Conservation (phyloP, 2,888 invertebrate genomes). For the Andrena hattorfiana region DNA sequence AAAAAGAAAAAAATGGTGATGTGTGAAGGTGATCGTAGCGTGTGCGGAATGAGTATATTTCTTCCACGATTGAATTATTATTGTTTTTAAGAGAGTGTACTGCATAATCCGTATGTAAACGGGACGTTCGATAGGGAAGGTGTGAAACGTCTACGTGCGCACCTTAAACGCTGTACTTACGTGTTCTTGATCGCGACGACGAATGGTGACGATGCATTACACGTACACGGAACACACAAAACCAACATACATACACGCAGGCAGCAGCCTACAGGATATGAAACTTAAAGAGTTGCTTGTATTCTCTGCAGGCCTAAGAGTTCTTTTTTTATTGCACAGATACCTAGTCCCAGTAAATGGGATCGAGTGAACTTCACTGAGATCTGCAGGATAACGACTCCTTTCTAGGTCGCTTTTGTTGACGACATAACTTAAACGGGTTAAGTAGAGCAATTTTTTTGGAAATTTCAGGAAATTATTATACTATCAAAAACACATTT, state of each 20-base stretch:
- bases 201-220: slow-evolving; percentile 38
- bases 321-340: slow-evolving; percentile 33
- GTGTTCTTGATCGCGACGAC: slow-evolving; percentile 48
- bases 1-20: background rate
- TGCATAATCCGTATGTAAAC: background rate
- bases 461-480: background rate
- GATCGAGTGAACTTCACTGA: slow-evolving; percentile 35
- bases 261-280: slow-evolving; percentile 1
- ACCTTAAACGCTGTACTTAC: slow-evolving; percentile 51
- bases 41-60: slow-evolving; percentile 2
- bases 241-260: background rate
- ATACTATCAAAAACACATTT: too few species aligned
- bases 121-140: slow-evolving; percentile 11
- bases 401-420: slow-evolving; percentile 39
- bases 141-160: background rate
- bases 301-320: slow-evolving; percentile 49
- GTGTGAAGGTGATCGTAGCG: background rate
- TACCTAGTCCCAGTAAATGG: slow-evolving; percentile 23
- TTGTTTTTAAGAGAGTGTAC: slow-evolving; percentile 1
- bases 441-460: slow-evolving; percentile 26
- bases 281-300: slow-evolving; percentile 33
- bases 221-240: slow-evolving; percentile 13
- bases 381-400: slow-evolving; percentile 42
- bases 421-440: slow-evolving; percentile 26
- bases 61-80: background rate